phyloP scores from a whole-genome alignment of 2,888 invertebrate species.

The Plagodis dolabraria region DNA sequence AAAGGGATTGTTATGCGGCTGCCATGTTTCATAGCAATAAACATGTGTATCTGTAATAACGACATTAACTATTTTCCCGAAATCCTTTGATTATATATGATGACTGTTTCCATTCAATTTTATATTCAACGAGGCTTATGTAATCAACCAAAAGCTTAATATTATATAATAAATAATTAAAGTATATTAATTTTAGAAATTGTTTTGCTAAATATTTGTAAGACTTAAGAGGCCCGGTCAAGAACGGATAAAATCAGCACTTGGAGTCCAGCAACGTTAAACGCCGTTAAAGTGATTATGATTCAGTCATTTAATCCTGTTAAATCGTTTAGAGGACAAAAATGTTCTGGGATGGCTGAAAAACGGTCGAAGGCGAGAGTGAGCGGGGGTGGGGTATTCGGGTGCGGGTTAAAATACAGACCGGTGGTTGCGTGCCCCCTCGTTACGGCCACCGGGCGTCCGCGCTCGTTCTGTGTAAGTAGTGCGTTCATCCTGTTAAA shows the following conservation, averaged over 20 bases:
- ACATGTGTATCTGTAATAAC: constrained; percentile 83
- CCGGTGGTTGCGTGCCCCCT: constrained; percentile 70
- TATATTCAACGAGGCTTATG: too few relatives aligned
- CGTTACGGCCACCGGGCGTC: constrained; percentile 70
- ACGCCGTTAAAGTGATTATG: constrained; percentile 35
- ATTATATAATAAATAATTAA: too few relatives aligned
- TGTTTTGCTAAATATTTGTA: too few relatives aligned
- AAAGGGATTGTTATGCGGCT: constrained; percentile 83
- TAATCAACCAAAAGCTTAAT: too few relatives aligned
- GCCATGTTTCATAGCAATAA: constrained; percentile 84
- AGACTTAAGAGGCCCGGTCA: too few relatives aligned
- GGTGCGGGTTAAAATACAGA: constrained; percentile 62
- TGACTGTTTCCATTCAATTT: constrained; percentile 1
- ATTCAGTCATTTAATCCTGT: constrained; percentile 42
- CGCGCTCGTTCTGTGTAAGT: constrained; percentile 80
- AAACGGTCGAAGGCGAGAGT: constrained; percentile 45
- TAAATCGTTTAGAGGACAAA: constrained; percentile 53
- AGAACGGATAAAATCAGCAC: constrained; percentile 10
- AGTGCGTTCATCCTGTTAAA: constrained; percentile 85
- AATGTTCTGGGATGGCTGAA: constrained; percentile 49
- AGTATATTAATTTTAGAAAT: too few relatives aligned
- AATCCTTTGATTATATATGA: constrained; percentile 44
- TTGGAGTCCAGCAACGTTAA: constrained; percentile 21
- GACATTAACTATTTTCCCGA: constrained; percentile 74
- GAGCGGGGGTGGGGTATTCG: constrained; percentile 24